Base-by-base conservation (phyloP, 2,797 vertebrate species). In the Myripristis jacobus region DNA sequence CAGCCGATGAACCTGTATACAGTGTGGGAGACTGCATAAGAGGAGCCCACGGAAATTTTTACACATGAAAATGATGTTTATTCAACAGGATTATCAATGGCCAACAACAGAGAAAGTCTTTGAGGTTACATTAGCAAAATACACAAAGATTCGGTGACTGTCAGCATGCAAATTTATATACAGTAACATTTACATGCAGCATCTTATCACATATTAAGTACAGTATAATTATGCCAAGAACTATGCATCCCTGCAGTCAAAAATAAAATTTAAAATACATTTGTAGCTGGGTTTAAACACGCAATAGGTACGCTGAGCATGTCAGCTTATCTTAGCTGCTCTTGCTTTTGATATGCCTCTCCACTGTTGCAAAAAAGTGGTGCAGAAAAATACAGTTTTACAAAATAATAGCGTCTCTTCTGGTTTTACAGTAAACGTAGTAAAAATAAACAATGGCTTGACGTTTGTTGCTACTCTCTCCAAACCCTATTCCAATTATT, bases 61-160 rank as follows among this genome's bases (percentile, higher is more conserved):
- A 82, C 78, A 73, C 53, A 71, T 78, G 66, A 68, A 89, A 77
- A 85, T 68, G 0, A 77, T 86, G 73, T 87, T 87, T 84, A 79
- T 86, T 88, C 81, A 81, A 81, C 58, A 77, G 82, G 84, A 89
- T 91, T 91, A 88, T 85, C 65, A 72, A 80, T 70, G 77, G 73
- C 70, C 66, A 63, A 68, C 36, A 3, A 44, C n/a, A 62, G 47
- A 73, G 69, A 70, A 66, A 53, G 34, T 59, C 59, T 84, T 87
- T 82, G 68, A 82, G 66, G 70, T 77, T 76, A 67, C 78, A 73
- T 88, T 79, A 81, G 69, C 22, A 56, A 64, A 84, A 82, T 72
- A 66, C 31, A 75, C n/a, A 34, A 74, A 77, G 60, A 75, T 83
- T 77, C 66, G 65, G 58, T 69, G 15, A 36, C 84, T 70, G 72